Percentiles rank a stretch among this genome's conserved stretches.
Conservation (phyloP, 2,888 invertebrate species). For the Girardia tigrina region DNA sequence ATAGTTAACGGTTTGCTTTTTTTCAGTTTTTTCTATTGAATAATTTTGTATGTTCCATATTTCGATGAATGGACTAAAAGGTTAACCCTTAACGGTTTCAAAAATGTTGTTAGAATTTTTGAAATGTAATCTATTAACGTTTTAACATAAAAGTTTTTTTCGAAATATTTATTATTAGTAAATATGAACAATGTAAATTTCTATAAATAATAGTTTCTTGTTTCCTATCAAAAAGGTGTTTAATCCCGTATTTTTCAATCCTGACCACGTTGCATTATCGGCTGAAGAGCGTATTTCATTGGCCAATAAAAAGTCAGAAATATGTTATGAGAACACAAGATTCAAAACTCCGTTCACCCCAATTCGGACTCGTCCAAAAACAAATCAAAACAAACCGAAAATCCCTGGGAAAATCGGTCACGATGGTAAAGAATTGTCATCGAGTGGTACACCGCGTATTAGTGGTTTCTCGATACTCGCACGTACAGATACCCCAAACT, state of each 20-base stretch:
- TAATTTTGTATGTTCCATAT: too few species aligned
- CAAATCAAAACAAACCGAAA: not conserved
- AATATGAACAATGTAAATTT: too few species aligned
- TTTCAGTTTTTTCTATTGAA: too few species aligned
- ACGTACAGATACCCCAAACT: not conserved
- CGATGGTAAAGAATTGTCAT: not conserved
- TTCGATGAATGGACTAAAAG: too few species aligned
- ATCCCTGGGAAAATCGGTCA: not conserved
- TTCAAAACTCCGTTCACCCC: not conserved
- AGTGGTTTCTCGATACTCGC: not conserved
- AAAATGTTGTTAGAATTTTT: too few species aligned
- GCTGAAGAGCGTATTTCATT: not conserved
- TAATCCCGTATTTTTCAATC: slow-evolving; percentile 14
- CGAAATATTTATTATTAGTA: too few species aligned
- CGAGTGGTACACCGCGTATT: not conserved
- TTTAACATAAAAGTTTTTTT: too few species aligned
- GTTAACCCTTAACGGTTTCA: too few species aligned
- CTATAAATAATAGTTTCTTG: too few species aligned
- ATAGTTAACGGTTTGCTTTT: too few species aligned
- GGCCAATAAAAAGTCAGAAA: not conserved
- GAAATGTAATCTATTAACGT: too few species aligned
- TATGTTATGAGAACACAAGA: not conserved
- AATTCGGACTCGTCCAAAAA: not conserved
- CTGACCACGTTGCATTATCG: not conserved
- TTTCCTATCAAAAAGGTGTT: too few species aligned